These are phyloP conservation scores for Aulostomus chinensis DNA, from an alignment of 2,797 vertebrate genomes.

Conservation along the genomic window DNA sequence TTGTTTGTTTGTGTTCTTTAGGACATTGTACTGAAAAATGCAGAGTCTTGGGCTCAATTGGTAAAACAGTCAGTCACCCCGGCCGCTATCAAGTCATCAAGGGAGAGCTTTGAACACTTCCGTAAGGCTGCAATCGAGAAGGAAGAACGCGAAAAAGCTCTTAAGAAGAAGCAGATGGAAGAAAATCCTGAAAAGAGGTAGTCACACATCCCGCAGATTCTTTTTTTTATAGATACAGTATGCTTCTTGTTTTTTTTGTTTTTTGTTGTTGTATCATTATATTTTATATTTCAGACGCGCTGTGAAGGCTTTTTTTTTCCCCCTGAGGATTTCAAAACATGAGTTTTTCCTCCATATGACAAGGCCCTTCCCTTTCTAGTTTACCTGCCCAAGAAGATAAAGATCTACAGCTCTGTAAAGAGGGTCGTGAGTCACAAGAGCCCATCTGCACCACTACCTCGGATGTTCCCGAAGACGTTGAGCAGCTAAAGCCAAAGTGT, in stretches of 20 bases:
- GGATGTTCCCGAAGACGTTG: slow-evolving; percentile 40
- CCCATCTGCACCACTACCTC: slow-evolving; percentile 39
- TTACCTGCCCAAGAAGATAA: slow-evolving; percentile 25
- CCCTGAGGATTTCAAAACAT: no score
- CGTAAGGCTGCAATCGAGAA: slow-evolving; percentile 86
- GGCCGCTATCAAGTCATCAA: slow-evolving; percentile 82
- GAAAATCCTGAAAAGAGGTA: slow-evolving; percentile 78
- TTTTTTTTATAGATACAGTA: neutral
- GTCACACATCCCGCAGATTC: neutral
- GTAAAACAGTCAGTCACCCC: slow-evolving; percentile 74
- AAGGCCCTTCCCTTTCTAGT: slow-evolving; percentile 35
- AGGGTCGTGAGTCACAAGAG: slow-evolving; percentile 46
- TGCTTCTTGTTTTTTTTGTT: neutral
- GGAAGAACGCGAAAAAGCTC: slow-evolving; percentile 77
- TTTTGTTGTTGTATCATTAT: no score
- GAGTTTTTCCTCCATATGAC: no score
- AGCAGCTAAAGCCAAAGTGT: slow-evolving; percentile 5
- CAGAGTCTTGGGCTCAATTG: slow-evolving; percentile 86
- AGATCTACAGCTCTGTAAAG: slow-evolving; percentile 21
- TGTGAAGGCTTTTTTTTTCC: no score
- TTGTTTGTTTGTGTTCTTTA: slow-evolving; percentile 44
- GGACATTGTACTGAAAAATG: slow-evolving; percentile 85
- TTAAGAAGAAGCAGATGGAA: slow-evolving; percentile 69
- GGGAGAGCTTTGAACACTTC: slow-evolving; percentile 88
- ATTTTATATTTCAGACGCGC: no score